Base-by-base conservation (phyloP, 2,797 vertebrate species). In the Cygnus olor region DNA sequence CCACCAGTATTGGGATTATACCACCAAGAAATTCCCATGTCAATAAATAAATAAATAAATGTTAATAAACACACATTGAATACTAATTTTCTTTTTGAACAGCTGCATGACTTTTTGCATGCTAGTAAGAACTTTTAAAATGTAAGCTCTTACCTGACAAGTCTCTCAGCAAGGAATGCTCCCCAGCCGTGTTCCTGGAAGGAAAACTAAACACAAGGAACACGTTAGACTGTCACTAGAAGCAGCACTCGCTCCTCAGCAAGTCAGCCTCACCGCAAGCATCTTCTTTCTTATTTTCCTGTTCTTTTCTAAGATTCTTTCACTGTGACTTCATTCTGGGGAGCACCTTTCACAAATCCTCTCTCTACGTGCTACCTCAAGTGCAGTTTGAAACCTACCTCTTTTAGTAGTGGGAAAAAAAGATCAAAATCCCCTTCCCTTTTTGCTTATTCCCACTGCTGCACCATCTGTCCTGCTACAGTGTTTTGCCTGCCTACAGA, bases 171-270 rank as follows among this genome's bases (percentile, higher is more conserved):
- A 68, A 99, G 97, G 4, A 97, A 97, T 0, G 98, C 91, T 22
- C 99, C 99, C 99, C 99, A 99, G 76, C 99, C 99, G 10, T 98
- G 97, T 24, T 97, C 80, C 95, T 99, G 98, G 96, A 99, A 99
- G 56, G 99, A 98, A 97, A 98, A 98, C 99, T 99, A 97, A 72
- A 98, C 77, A 79, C 44, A 80, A 81, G 65, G 51, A 69, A 79
- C 83, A 72, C 0, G 27, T 97, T 9, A 88, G 36, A 60, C 11
- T 10, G 3, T 44, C 63, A 22, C 30, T 32, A 24, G n/a, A 65
- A 45, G 32, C 22, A 60, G 14, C 14, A 11, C 36, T 22, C 5
- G 0, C 10, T 72, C 27, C 47, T 13, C 53, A 66, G 79, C 30
- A 42, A 25, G 5, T 49, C 58, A 74, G 27, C 22, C 58, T 32